Conservation (phyloP, 2,888 invertebrate species). For the Nipponacmea schrenckii region DNA sequence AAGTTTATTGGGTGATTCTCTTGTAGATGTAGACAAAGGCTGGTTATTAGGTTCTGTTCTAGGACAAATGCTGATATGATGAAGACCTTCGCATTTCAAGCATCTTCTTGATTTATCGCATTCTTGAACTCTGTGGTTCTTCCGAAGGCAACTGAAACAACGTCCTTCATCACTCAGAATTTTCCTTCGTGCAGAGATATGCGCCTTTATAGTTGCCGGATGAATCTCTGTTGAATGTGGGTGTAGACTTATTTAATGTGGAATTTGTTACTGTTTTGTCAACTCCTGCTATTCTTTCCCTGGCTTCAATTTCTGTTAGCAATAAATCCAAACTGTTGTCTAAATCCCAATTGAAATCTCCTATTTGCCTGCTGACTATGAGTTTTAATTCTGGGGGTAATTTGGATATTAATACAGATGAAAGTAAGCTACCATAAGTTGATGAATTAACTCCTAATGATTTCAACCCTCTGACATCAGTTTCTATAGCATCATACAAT, state of each 20-base stretch:
- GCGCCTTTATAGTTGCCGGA: neutral
- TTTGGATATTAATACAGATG: neutral
- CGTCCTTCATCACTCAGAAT: neutral
- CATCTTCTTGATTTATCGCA: neutral
- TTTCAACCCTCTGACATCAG: neutral
- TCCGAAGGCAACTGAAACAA: neutral
- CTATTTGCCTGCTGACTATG: neutral
- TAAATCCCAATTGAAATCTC: neutral
- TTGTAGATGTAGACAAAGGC: too few species aligned
- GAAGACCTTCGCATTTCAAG: neutral
- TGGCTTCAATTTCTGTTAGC: neutral
- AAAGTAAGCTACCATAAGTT: neutral
- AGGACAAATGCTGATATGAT: neutral
- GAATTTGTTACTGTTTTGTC: neutral
- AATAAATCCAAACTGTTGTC: neutral
- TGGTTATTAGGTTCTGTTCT: neutral
- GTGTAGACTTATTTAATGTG: neutral
- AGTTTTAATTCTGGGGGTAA: neutral
- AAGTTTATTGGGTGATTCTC: too few species aligned
- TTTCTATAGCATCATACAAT: neutral
- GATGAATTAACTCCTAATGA: neutral
- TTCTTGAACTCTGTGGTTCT: neutral
- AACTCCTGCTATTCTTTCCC: neutral
- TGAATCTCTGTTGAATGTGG: neutral
- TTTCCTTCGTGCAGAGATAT: neutral